Evolutionary conservation across 2,113 vertebrate species (phyloP).

Genomic region (Otis tarda): DNA sequence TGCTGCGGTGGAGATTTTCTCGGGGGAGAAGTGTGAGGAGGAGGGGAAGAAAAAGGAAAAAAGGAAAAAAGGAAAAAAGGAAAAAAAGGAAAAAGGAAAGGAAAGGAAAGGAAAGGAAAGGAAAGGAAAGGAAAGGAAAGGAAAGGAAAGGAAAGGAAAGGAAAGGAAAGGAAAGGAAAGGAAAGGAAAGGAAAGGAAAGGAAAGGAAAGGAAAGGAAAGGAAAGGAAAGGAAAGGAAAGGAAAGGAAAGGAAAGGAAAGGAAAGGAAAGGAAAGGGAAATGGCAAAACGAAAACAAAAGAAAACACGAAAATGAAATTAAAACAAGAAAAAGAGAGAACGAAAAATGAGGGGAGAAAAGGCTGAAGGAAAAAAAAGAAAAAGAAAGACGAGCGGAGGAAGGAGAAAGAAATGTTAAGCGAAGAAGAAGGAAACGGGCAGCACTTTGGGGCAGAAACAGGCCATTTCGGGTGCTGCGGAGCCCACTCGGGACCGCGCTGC

Average conservation of each 20-base stretch:
- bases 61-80: neutral
- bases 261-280: neutral
- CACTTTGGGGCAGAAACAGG: neutral
- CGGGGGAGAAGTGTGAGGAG: too few species aligned
- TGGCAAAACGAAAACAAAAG: fast-evolving
- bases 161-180: neutral
- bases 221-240: too few species aligned
- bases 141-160: too few species aligned
- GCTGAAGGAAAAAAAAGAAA: neutral
- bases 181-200: neutral
- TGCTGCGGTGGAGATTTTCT: fast-evolving
- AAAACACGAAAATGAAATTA: neutral
- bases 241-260: too few species aligned
- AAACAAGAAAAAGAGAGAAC: neutral
- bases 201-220: neutral
- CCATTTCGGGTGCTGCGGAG: neutral
- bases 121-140: neutral
- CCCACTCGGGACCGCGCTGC: neutral
- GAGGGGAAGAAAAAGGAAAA: too few species aligned
- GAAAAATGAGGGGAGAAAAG: fast-evolving
- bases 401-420: neutral
- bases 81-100: neutral
- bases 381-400: neutral
- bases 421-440: neutral
- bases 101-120: neutral